Percentiles rank a stretch among this genome's conserved stretches.
Conservation (phyloP, 2,797 vertebrate species). For the Pantherophis alleghaniensis region DNA sequence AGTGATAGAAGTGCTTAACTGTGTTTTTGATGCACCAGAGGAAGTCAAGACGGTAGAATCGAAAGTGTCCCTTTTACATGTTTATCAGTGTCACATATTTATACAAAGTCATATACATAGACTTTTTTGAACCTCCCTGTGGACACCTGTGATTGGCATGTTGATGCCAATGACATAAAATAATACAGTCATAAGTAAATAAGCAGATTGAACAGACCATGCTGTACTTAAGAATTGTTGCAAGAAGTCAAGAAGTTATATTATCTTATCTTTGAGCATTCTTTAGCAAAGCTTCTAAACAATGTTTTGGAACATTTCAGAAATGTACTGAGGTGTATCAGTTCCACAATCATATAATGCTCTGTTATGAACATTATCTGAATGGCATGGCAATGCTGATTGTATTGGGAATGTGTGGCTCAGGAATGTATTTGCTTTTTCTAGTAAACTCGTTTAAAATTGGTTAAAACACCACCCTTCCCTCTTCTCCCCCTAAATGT, state of each 20-base stretch:
- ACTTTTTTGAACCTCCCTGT: not conserved
- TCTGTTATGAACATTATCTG: not conserved
- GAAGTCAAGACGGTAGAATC: not conserved
- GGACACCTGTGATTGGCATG: not conserved
- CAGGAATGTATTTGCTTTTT: not conserved
- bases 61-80: not conserved
- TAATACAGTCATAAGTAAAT: not conserved
- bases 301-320: not conserved
- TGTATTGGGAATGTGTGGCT: not conserved
- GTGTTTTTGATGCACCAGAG: not conserved
- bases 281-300: not conserved
- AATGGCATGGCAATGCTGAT: not conserved
- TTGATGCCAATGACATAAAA: not conserved
- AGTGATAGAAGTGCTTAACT: not conserved
- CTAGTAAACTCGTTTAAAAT: not conserved
- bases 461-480: not conserved
- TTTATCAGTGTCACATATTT: not conserved
- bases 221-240: not conserved
- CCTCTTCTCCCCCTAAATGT: not conserved
- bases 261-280: not conserved
- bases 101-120: not conserved
- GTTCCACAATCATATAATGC: not conserved
- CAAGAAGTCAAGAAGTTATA: rapidly evolving
- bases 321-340: not conserved
- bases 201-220: not conserved